These are phyloP conservation scores for Pangasianodon gigas DNA, from an alignment of 2,113 vertebrate genomes.

Conservation along the genomic window DNA sequence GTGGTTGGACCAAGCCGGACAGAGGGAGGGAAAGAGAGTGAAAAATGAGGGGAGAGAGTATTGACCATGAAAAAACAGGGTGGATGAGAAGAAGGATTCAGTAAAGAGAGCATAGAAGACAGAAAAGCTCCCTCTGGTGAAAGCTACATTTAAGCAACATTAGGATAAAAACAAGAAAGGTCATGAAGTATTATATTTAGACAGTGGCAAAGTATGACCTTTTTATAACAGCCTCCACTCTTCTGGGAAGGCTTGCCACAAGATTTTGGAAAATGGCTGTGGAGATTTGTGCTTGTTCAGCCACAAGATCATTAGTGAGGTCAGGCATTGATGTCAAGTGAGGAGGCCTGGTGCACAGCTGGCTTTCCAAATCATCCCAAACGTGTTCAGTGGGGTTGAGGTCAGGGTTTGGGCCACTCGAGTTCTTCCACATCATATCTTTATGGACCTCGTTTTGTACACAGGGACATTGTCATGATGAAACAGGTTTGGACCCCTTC, in stretches of 20 bases:
- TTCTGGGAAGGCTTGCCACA: background rate
- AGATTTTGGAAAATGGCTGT: no score
- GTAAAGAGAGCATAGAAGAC: background rate
- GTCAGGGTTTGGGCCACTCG: background rate
- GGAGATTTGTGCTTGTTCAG: no score
- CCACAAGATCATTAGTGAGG: no score
- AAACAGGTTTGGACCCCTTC: no score
- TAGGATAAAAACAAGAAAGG: background rate
- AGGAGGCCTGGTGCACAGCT: no score
- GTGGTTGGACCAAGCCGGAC: background rate
- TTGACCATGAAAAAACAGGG: no score
- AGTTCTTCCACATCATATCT: background rate
- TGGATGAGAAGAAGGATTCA: background rate
- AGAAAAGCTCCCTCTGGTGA: background rate
- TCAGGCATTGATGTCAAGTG: no score
- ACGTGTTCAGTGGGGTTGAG: background rate
- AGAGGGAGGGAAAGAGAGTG: background rate
- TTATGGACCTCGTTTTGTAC: background rate
- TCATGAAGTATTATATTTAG: slow-evolving; percentile 1
- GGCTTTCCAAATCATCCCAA: background rate
- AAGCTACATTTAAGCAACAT: slow-evolving; percentile 11
- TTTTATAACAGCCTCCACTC: no score
- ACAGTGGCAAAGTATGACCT: background rate
- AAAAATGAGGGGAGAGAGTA: background rate
- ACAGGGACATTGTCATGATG: no score